Conservation (phyloP, 2,888 invertebrate species). For the Lepeophtheirus nordmannii region DNA sequence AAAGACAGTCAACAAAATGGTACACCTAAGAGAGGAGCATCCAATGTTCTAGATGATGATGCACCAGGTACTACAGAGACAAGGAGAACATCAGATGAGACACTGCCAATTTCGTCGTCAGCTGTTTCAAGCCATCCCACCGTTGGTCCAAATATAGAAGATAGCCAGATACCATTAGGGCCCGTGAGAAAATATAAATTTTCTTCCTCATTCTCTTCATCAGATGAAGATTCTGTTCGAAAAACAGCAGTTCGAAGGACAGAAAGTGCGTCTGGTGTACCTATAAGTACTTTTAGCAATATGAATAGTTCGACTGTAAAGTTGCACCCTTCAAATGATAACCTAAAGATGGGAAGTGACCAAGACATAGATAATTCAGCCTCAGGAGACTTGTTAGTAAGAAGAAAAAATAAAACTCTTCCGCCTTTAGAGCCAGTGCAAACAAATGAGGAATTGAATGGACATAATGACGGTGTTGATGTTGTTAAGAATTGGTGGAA, state of each 20-base stretch:
- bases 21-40: not conserved
- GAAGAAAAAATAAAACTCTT: not conserved
- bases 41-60: not conserved
- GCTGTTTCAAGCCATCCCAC: no score
- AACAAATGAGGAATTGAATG: not conserved
- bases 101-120: no score
- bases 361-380: not conserved
- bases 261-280: not conserved
- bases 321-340: not conserved
- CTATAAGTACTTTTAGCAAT: not conserved
- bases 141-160: no score
- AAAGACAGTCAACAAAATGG: conserved; percentile 3
- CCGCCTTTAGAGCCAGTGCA: not conserved
- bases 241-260: not conserved
- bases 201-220: not conserved
- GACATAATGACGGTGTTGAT: not conserved
- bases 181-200: not conserved
- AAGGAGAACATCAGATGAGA: not conserved
- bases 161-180: no score
- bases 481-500: conserved; percentile 3
- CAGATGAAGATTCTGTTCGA: not conserved
- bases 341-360: not conserved
- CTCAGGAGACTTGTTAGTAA: not conserved
- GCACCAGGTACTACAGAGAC: not conserved
- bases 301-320: not conserved